phyloP scores from a whole-genome alignment of 2,113 vertebrate species.

The Zootoca vivipara region DNA sequence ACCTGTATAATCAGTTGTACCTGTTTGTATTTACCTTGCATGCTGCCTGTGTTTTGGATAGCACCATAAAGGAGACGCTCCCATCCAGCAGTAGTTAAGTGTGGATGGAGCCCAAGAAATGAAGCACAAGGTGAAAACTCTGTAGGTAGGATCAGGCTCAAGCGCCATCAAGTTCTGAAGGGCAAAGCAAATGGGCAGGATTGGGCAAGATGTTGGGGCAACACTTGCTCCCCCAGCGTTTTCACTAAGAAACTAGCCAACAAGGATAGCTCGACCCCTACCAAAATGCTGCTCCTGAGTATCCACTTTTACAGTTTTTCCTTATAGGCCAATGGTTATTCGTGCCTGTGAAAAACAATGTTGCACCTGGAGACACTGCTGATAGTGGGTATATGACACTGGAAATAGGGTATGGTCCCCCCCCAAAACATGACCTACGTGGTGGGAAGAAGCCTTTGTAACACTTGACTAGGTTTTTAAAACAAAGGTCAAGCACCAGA shows the following conservation, averaged over 20 bases:
- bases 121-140: background rate
- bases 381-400: background rate
- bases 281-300: background rate
- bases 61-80: background rate
- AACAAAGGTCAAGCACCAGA: background rate
- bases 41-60: background rate
- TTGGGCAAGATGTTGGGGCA: background rate
- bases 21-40: background rate
- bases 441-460: background rate
- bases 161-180: background rate
- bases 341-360: background rate
- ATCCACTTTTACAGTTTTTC: background rate
- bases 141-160: background rate
- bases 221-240: background rate
- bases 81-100: background rate
- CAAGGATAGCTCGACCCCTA: background rate
- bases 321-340: background rate
- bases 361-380: background rate
- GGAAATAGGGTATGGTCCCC: no score
- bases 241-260: background rate
- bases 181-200: background rate
- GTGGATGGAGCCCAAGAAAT: background rate
- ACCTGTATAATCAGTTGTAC: background rate
- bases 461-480: no score
- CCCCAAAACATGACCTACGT: background rate